These are phyloP conservation scores for Odocoileus virginianus DNA, from an alignment of 2,113 vertebrate genomes.

Conservation along the genomic window DNA sequence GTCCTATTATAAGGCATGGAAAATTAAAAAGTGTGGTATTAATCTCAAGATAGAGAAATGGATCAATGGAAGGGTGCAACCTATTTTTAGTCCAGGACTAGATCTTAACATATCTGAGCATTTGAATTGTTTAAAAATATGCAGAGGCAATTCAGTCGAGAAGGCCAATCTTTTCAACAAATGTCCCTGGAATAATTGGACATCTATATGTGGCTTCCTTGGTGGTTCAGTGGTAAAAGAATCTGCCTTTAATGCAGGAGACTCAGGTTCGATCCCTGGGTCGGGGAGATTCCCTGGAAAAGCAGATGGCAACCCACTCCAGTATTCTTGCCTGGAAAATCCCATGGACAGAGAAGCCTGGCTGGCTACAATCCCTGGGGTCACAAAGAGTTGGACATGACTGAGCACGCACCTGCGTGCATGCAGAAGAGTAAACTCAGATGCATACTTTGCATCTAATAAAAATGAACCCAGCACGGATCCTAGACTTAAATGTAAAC, in stretches of 20 bases:
- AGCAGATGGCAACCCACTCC: background rate
- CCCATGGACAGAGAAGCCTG: background rate
- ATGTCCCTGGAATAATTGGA: background rate
- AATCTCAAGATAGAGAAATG: background rate
- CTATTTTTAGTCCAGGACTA: background rate
- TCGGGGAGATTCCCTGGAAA: background rate
- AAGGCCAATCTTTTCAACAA: background rate
- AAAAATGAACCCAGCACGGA: background rate
- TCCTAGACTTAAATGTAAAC: background rate
- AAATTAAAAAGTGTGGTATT: background rate
- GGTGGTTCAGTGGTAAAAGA: background rate
- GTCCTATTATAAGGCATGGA: background rate
- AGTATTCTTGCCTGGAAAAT: background rate
- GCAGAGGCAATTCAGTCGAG: background rate
- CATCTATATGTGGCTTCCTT: background rate
- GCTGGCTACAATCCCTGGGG: background rate
- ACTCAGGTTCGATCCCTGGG: background rate
- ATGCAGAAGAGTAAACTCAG: background rate
- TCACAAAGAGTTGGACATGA: background rate
- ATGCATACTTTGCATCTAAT: background rate
- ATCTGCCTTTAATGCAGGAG: background rate
- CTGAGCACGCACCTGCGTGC: accelerated
- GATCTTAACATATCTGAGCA: background rate
- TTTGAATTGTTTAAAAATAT: background rate
- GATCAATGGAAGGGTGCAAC: background rate